Percentiles rank a stretch among this genome's conserved stretches.
Evolutionary conservation across 2,888 invertebrate genomes (phyloP).

Genomic region (Tipula vernalis): DNA sequence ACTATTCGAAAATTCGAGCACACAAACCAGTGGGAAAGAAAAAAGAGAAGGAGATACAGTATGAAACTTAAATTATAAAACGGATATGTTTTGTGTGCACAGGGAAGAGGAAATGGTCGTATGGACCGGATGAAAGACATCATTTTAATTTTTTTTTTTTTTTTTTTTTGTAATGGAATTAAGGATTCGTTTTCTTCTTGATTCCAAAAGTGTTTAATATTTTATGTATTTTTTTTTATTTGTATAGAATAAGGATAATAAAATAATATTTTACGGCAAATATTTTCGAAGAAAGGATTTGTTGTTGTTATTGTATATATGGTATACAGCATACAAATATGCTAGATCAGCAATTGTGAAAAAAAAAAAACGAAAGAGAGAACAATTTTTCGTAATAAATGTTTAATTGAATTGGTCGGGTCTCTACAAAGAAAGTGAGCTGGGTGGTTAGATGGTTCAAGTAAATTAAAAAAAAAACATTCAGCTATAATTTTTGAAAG

Average conservation of each 20-base stretch:
- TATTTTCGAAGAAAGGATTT: background rate
- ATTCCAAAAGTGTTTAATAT: background rate
- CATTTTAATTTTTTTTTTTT: background rate
- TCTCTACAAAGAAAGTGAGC: too few relatives aligned
- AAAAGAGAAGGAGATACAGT: background rate
- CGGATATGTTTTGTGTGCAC: background rate
- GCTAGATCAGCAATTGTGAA: background rate
- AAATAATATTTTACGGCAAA: background rate
- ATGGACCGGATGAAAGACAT: background rate
- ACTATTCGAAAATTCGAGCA: background rate
- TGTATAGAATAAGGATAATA: background rate
- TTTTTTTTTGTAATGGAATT: background rate
- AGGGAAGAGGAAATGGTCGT: background rate
- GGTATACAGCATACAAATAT: background rate
- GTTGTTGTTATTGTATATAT: background rate
- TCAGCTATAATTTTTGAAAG: too few relatives aligned
- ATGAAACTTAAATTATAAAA: background rate
- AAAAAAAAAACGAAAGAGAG: background rate
- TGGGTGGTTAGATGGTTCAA: too few relatives aligned
- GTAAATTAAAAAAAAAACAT: too few relatives aligned
- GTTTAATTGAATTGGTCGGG: too few relatives aligned
- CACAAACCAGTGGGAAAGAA: background rate
- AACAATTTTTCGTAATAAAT: background rate
- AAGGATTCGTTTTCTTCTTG: background rate
- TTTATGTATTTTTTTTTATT: background rate